A percentile compares a stretch with the other conserved stretches of the same genome.
phyloP scores from a whole-genome alignment of 2,888 invertebrate species.

The Cetonia aurata region DNA sequence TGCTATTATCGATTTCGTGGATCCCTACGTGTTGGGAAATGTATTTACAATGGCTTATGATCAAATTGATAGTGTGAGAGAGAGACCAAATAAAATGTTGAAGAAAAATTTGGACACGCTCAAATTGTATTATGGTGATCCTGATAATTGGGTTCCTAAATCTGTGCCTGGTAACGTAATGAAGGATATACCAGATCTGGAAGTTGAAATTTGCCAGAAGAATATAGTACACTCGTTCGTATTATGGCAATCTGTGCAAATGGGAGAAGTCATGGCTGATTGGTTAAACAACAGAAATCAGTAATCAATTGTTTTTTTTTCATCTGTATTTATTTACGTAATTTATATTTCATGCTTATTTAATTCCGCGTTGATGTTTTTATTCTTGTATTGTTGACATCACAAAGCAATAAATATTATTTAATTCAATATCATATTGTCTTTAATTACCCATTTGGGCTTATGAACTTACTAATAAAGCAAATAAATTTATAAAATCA shows the following conservation, averaged over 20 bases:
- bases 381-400: too few species aligned
- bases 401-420: too few species aligned
- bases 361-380: too few species aligned
- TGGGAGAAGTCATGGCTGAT: conserved; percentile 66
- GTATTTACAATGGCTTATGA: conserved; percentile 80
- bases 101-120: conserved; percentile 71
- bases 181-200: conserved; percentile 71
- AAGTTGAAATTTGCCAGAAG: conserved; percentile 72
- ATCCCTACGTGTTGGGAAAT: conserved; percentile 73
- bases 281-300: conserved; percentile 51
- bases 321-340: neutral
- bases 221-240: conserved; percentile 86
- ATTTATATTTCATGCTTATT: too few species aligned
- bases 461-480: too few species aligned
- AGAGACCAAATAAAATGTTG: conserved; percentile 75
- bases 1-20: conserved; percentile 71
- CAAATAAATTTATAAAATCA: too few species aligned
- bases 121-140: conserved; percentile 82
- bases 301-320: neutral
- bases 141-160: conserved; percentile 87
- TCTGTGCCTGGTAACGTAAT: conserved; percentile 77
- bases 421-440: too few species aligned
- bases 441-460: too few species aligned
- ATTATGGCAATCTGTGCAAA: conserved; percentile 71
- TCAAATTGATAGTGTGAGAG: conserved; percentile 81